Evolutionary conservation across 37 sponge, comb jelly and placozoan genomes (phyloP), one percentile per base, ranked within the genome.

Genomic region (Halichondria panicea): DNA sequence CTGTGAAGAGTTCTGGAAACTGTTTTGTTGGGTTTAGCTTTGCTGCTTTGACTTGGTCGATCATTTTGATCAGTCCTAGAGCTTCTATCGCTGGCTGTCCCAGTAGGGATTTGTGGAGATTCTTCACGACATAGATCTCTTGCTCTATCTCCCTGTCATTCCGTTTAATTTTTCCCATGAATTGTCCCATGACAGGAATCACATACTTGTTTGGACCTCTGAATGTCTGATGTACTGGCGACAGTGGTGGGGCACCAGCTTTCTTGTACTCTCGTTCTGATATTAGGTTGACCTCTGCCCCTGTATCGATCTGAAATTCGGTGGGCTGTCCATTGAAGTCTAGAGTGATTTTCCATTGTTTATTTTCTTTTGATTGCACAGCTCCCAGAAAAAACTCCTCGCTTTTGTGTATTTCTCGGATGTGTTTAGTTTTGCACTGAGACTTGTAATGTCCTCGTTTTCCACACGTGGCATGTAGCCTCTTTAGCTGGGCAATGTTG

Each of bases 21-120:
- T 71, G 68, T 34, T 27, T 3, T 33, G 22, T 38, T 42, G 62
- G 48, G 18, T 38, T 24, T 28, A 70, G 36, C 38, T 63, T 21
- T n/a, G 13, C 24, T 21, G 43, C 24, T 22, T 66, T 37, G 13
- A 85, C 39, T 22, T 30, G n/a, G 9, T 9, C 43, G 21, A 84
- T 40, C 13, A 77, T 38, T 4, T 19, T 11, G 19, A 84, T 19
- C 21, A 84, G 66, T 18, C 38, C 22, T 7, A 83, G 60, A 3
- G 38, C 18, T 52, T 74, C 75, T 12, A 83, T 83, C 2, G 76
- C 76, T 64, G 60, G 84, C 22, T 55, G 58, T 44, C 84, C 84
- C 9, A 83, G 34, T n/a, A 76, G 53, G 25, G 77, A 36, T 43
- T 22, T 76, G 30, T 27, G 40, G 12, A 64, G 39, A 32, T 55